Evolutionary conservation across 2,797 vertebrate genomes (phyloP).

Genomic region (Enteromius paludinosus): DNA sequence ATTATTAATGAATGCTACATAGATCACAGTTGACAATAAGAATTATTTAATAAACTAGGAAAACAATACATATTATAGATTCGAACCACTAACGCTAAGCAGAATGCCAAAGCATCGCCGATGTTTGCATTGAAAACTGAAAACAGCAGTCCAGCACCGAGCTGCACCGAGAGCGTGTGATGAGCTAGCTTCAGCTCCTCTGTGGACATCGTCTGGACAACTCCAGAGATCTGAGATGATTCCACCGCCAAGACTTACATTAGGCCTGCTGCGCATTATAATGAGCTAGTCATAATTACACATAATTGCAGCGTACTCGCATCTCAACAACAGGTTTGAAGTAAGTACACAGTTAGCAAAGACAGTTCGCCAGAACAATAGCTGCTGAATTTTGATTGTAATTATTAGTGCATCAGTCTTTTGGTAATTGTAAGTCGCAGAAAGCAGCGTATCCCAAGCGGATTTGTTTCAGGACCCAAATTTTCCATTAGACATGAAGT

Average conservation of each 20-base stretch:
- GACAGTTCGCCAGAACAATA: constrained; percentile 35
- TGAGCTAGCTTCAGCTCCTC: neutral
- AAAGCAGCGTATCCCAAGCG: neutral
- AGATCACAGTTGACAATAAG: neutral
- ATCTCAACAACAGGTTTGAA: constrained; percentile 28
- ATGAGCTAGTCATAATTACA: constrained; percentile 42
- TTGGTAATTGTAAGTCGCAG: constrained; percentile 29
- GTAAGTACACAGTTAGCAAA: constrained; percentile 23
- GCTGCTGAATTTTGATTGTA: constrained; percentile 33
- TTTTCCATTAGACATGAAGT: neutral
- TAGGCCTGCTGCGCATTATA: constrained; percentile 35
- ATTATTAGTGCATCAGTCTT: constrained; percentile 40
- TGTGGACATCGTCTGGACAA: neutral
- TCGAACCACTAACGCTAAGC: neutral
- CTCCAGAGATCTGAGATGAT: constrained; percentile 2
- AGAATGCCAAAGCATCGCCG: neutral
- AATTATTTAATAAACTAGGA: neutral
- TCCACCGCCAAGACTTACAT: neutral
- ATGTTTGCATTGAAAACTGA: neutral
- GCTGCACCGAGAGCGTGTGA: neutral
- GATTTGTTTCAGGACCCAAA: neutral
- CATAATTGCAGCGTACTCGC: constrained; percentile 37
- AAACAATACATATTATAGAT: neutral
- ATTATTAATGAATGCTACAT: neutral
- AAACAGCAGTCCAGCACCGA: neutral